These are phyloP conservation scores for Trachurus trachurus DNA, from an alignment of 2,797 vertebrate species.

Conservation along the genomic window DNA sequence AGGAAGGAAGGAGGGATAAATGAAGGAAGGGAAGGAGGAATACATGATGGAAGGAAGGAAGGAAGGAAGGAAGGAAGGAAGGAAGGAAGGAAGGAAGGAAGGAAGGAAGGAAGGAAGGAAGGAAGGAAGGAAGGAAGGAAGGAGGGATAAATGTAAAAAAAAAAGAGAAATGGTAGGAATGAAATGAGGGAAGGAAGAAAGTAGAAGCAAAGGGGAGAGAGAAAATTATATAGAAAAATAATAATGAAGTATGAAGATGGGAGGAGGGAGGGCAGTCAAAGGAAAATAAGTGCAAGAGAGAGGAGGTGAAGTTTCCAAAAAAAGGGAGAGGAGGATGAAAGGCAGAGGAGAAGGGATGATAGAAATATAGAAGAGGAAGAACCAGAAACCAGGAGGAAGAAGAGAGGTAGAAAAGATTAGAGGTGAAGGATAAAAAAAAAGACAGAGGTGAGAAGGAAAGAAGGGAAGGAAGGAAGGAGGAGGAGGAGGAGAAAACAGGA, in stretches of 20 bases:
- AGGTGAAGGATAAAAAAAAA: neutral
- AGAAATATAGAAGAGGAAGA: too few species aligned
- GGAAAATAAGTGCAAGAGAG: too few species aligned
- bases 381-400: too few species aligned
- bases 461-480: neutral
- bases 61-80: neutral
- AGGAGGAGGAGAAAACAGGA: neutral
- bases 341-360: too few species aligned
- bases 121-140: neutral
- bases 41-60: neutral
- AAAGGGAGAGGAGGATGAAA: too few species aligned
- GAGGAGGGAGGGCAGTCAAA: neutral
- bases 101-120: neutral
- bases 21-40: constrained; percentile 4
- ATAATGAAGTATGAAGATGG: too few species aligned
- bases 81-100: neutral
- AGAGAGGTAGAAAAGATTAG: too few species aligned
- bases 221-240: too few species aligned
- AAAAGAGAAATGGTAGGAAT: neutral
- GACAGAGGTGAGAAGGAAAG: neutral
- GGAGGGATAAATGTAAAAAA: neutral
- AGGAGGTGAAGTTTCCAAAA: too few species aligned
- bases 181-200: neutral
- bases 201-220: neutral
- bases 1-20: constrained; percentile 14